These are phyloP conservation scores for Sebastes hubbsi DNA, from an alignment of 2,797 vertebrate genomes.

Conservation along the genomic window DNA sequence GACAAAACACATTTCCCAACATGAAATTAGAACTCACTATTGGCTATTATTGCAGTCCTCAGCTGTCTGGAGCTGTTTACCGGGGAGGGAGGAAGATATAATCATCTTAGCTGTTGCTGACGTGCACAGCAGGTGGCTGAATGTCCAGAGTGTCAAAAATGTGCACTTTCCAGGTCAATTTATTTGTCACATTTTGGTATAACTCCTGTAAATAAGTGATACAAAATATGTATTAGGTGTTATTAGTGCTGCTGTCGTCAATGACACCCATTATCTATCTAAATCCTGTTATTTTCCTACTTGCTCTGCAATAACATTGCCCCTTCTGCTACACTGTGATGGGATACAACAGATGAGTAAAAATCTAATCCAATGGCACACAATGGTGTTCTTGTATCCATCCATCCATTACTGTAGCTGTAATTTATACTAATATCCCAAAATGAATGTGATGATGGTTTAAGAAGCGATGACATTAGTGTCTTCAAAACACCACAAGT, in stretches of 20 bases:
- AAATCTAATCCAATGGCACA: background rate
- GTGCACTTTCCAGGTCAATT: background rate
- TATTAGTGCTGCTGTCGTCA: background rate
- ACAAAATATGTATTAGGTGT: background rate
- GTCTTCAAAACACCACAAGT: background rate
- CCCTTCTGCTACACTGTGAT: background rate
- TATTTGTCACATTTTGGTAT: background rate
- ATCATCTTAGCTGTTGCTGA: slow-evolving; percentile 10
- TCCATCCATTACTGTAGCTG: background rate
- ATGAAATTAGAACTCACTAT: slow-evolving; percentile 53
- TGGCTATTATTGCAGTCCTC: slow-evolving; percentile 28
- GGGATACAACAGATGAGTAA: background rate
- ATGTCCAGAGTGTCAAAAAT: background rate
- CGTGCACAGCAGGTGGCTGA: background rate
- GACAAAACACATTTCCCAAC: slow-evolving; percentile 55
- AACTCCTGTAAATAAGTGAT: background rate
- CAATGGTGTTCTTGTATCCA: background rate
- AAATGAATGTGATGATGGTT: background rate
- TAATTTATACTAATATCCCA: background rate
- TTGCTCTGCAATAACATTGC: background rate
- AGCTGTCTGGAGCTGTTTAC: slow-evolving; percentile 43
- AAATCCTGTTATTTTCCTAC: background rate
- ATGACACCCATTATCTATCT: background rate
- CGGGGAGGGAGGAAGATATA: slow-evolving; percentile 2
- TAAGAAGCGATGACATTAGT: background rate